Conservation (phyloP, 1,140 invertebrate genomes). For the Pseudachorutes palmiensis region DNA sequence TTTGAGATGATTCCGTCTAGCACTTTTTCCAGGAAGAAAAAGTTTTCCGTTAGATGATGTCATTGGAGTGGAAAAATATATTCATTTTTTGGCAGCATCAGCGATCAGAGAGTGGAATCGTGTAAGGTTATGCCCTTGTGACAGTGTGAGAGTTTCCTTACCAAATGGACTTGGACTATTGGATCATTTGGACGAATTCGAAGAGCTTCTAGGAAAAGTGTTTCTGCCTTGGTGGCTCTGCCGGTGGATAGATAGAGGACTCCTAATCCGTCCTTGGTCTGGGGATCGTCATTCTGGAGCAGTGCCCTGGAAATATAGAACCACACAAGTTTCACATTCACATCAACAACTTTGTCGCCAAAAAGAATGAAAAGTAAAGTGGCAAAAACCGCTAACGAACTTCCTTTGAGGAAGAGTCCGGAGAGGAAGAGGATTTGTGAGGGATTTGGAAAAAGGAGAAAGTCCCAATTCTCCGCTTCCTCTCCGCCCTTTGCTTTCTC, state of each 20-base stretch:
- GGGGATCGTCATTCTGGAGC: constrained; percentile 32
- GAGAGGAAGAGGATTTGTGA: too few species aligned
- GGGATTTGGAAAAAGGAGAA: too few species aligned
- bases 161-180: constrained; percentile 40
- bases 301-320: constrained; percentile 39
- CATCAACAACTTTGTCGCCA: constrained; percentile 2
- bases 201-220: constrained; percentile 32
- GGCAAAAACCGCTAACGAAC: too few species aligned
- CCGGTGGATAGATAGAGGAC: constrained; percentile 39
- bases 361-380: neutral
- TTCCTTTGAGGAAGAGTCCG: too few species aligned
- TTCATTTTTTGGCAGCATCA: neutral
- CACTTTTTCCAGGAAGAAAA: too few species aligned
- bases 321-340: constrained; percentile 8
- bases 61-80: constrained; percentile 12
- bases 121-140: too few species aligned
- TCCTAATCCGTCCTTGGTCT: constrained; percentile 39
- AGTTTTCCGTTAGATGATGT: too few species aligned
- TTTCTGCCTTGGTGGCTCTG: constrained; percentile 34
- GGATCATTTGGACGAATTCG: constrained; percentile 37
- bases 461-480: too few species aligned
- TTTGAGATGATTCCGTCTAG: too few species aligned
- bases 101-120: constrained; percentile 5
- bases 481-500: too few species aligned
- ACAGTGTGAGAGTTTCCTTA: too few species aligned